Evolutionary conservation across 2,113 vertebrate genomes (phyloP), one percentile per base, ranked within the genome.

Genomic region (Triplophysa rosa): DNA sequence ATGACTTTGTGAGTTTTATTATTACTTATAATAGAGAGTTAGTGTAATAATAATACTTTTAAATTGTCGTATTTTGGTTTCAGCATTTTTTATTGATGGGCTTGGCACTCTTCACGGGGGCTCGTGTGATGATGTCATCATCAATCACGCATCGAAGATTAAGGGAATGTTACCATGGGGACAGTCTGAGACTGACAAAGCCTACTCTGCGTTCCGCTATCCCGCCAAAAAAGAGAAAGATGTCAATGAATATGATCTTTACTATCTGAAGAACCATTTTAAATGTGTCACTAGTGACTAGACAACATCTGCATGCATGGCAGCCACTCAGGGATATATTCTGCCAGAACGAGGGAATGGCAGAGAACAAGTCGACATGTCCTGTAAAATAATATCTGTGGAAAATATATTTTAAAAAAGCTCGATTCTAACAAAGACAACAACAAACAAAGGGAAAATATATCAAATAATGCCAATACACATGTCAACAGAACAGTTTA

Each of bases 81-180:
- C 86, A 98, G 96, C 97, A 87, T 98, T 98, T 90, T 98, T 96
- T 80, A 89, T 97, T 4, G 96, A 97, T 0, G 95, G 91, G 2
- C 91, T 98, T 65, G 95, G 96, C 29, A 84, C 88, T 58, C 92
- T 98, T 49, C 95, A 94, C 16, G 90, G 98, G 16, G 96, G 94
- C 56, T 98, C 96, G 47, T 98, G 97, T 33, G 93, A 92, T 4
- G 93, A 97, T 0, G 83, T 98, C 19, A 80, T 95, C 0, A 87
- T 98, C 84, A 93, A 90, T 65, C 96, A 98, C 0, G 95, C 95
- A 0, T 96, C 95, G 2, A 98, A 98, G 89, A 85, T 98, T 87
- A 91, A 92, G 64, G 69, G 11, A 0, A 75, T 84, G 45, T 86
- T 97, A 37, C 95, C 95, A 0, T 98, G 95, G 95, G 86, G 64